A percentile compares a stretch with the other conserved stretches of the same genome.
Conservation (phyloP, 2,797 vertebrate genomes). For the Babyrousa celebensis region DNA sequence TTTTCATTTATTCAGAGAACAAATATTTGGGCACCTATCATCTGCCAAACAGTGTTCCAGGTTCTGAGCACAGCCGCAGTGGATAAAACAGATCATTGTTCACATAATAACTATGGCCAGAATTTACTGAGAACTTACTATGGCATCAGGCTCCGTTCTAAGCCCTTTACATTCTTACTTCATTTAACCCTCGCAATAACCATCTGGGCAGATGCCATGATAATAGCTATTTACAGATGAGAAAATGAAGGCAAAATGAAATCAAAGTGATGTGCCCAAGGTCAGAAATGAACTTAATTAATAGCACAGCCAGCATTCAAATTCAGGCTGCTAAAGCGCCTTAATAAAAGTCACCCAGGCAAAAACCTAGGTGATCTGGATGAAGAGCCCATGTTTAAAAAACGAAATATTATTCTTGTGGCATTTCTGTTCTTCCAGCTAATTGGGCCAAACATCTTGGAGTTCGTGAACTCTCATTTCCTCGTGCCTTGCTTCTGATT, state of each 20-base stretch:
- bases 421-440: neutral
- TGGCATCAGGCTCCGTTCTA: neutral
- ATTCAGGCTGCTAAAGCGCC: neutral
- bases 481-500: neutral
- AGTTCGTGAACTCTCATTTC: neutral
- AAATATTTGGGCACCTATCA: neutral
- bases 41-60: neutral
- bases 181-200: neutral
- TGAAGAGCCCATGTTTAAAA: neutral
- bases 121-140: neutral
- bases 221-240: conserved; percentile 5
- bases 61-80: neutral
- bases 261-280: neutral
- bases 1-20: neutral
- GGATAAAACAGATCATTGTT: conserved; percentile 38
- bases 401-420: neutral
- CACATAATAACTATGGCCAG: neutral
- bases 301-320: conserved; percentile 1
- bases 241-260: conserved; percentile 6
- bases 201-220: neutral
- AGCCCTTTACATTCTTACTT: neutral
- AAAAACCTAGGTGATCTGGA: neutral
- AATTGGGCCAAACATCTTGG: neutral
- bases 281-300: neutral
- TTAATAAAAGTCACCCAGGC: neutral